Evolutionary conservation across 2,797 vertebrate species (phyloP), one percentile per base, ranked within the genome.

Genomic region (Enoplosus armatus): DNA sequence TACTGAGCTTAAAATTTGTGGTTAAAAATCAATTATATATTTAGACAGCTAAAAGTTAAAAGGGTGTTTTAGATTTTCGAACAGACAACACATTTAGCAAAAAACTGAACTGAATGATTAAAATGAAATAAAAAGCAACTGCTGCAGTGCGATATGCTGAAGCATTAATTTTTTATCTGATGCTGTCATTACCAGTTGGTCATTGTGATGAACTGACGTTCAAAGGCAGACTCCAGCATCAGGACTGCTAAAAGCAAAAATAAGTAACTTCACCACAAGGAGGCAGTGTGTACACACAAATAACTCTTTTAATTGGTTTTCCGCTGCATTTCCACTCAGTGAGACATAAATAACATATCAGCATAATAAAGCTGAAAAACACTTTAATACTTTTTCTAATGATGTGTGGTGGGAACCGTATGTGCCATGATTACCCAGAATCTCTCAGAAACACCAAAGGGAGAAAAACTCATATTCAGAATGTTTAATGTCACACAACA

Each of bases 251-350:
- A 3, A 56, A 15, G 10, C 2, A 29, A 24, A 24, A 33, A 39
- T 4, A 12, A 12, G 3, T 5, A 6, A 12, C 20, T 27, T 37
- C 5, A 26, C 90, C 92, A 91, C 87, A 65, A 53, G 93, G 87
- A 72, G 92, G 91, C 92, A 87, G 87, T 75, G 55, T 72, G 64
- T 50, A 33, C 87, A 53, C 80, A 90, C 63, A 33, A 48, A 75
- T 76, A 18, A 45, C n/a, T n/a, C n/a, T n/a, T n/a, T n/a, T n/a
- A 39, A 59, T 31, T 80, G 24, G 16, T 35, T 75, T 67, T 74
- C 3, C 6, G 3, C 41, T 39, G 2, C 4, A 14, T 74, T 56
- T 26, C 51, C 14, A 51, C 35, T 55, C 33, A 6, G 39, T 73
- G 43, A 43, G 48, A 62, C 33, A 61, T 33, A 31, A 72, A 33